Conservation (phyloP, 1,140 invertebrate genomes). For the Hyles euphorbiae region DNA sequence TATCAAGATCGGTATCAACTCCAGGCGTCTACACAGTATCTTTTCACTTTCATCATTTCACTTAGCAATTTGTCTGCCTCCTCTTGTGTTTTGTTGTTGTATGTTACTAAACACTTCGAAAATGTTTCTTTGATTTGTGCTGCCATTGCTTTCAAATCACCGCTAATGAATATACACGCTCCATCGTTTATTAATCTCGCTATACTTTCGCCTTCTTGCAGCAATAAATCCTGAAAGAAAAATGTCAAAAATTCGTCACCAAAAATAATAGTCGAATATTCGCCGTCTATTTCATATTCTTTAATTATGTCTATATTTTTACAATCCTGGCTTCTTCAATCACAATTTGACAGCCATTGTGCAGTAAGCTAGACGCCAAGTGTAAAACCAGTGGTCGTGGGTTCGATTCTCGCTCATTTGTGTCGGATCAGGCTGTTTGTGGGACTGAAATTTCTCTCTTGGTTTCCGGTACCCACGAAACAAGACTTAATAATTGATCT, state of each 20-base stretch:
- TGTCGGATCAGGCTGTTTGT: no score
- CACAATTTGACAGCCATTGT: no score
- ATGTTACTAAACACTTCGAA: constrained; percentile 71
- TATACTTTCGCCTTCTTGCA: constrained; percentile 74
- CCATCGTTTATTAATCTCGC: constrained; percentile 76
- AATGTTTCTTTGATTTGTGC: constrained; percentile 80
- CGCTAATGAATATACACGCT: constrained; percentile 85
- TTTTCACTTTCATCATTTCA: constrained; percentile 63
- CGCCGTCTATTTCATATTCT: no score
- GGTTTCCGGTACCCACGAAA: no score
- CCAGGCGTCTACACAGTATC: constrained; percentile 77
- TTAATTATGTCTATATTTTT: no score
- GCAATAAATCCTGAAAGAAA: constrained; percentile 76
- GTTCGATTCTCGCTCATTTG: no score
- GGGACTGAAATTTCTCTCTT: no score
- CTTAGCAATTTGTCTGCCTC: constrained; percentile 60
- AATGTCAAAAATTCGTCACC: not conserved
- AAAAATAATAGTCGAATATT: no score
- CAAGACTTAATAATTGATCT: no score
- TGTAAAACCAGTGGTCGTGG: no score
- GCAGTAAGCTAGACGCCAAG: no score
- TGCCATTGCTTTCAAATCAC: constrained; percentile 85
- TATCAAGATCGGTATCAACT: constrained; percentile 37
- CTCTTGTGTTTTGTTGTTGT: constrained; percentile 45
- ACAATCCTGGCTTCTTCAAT: no score